Evolutionary conservation across 2,888 invertebrate species (phyloP), one percentile per base, ranked within the genome.

Genomic region (Cabera pusaria): DNA sequence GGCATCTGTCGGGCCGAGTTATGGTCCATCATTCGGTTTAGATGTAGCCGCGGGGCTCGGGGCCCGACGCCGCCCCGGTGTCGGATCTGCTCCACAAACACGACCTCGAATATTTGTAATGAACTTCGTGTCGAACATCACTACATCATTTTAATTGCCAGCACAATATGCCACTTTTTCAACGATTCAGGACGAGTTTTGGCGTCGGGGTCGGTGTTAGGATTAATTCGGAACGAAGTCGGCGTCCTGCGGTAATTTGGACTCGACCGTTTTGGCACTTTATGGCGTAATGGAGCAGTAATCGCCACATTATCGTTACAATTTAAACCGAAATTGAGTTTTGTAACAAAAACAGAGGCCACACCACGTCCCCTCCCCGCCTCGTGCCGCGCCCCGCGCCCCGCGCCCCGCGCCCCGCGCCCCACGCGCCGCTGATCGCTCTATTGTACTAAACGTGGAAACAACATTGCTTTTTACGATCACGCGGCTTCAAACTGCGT

Each of bases 1-100:
- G 26, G 31, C 39, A 39, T 39, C 39, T 39, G 39, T 39, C 39
- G 27, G 27, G 19, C 25, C n/a, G 19, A 24, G 25, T 38, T 32
- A 38, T 38, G 12, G 25, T 26, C 26, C 38, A 38, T 31, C 38
- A 31, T 31, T 31, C 38, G 21, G 38, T 25, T 38, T 29, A 37
- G 37, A 29, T 31, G 29, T 10, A 24, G 20, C 20, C 20, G 24
- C 37, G 24, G n/a, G n/a, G n/a, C n/a, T n/a, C n/a, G n/a, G n/a
- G n/a, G n/a, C n/a, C n/a, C n/a, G n/a, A n/a, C n/a, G n/a, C n/a
- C n/a, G n/a, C n/a, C n/a, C n/a, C n/a, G n/a, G n/a, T n/a, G n/a
- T n/a, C n/a, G n/a, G n/a, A n/a, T n/a, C n/a, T n/a, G n/a, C n/a
- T n/a, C n/a, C n/a, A n/a, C n/a, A n/a, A n/a, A n/a, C n/a, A n/a